phyloP scores from a whole-genome alignment of 2,888 invertebrate species.

The Ichneumoninae sp. region DNA sequence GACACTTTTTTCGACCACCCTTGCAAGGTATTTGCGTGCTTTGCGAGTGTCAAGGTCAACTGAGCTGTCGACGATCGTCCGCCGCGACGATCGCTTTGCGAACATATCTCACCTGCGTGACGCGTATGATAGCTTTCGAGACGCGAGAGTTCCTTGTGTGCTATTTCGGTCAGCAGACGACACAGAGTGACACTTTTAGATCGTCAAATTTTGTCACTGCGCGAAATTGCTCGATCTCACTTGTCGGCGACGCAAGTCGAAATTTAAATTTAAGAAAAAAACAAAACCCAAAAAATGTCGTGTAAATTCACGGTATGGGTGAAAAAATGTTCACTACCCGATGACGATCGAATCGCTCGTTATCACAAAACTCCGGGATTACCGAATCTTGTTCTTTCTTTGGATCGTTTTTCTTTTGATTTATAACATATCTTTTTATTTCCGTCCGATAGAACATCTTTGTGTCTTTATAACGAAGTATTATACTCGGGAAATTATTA shows the following conservation, averaged over 20 bases:
- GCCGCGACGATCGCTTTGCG: neutral
- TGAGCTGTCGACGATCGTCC: neutral
- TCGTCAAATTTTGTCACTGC: no score
- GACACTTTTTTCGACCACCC: neutral
- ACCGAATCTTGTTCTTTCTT: neutral
- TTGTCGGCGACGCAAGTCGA: no score
- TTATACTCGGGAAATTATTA: neutral
- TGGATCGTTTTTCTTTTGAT: neutral
- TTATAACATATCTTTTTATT: neutral
- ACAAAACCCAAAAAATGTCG: no score
- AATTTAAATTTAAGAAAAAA: no score
- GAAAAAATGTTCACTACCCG: neutral
- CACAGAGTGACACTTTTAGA: constrained; percentile 38
- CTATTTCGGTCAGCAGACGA: constrained; percentile 61
- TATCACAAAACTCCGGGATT: neutral
- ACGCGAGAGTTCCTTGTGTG: constrained; percentile 27
- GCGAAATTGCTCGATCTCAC: no score
- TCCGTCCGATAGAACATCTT: neutral
- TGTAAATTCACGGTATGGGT: neutral
- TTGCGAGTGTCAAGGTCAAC: neutral
- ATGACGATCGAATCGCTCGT: neutral
- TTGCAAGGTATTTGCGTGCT: neutral
- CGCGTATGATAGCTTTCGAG: neutral
- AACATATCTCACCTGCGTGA: constrained; percentile 9
- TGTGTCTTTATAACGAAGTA: neutral